Evolutionary conservation across 2,113 vertebrate species (phyloP).

Genomic region (Tinamus guttatus): DNA sequence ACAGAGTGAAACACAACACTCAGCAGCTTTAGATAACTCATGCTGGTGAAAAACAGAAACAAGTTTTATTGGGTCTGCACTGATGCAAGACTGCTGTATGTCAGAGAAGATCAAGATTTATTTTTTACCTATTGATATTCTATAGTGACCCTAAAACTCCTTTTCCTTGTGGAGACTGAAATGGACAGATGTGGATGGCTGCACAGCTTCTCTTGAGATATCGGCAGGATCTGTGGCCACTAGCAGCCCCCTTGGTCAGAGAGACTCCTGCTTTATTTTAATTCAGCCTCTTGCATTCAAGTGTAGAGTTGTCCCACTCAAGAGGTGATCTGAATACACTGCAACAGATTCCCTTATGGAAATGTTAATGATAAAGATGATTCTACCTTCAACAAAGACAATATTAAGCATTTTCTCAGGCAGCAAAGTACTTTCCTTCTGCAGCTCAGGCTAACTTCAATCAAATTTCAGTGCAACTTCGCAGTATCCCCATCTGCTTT

Average conservation of each 20-base stretch:
- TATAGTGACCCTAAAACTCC: not conserved
- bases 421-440: not conserved
- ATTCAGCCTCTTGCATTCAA: not conserved
- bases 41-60: not conserved
- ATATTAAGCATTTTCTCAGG: not conserved
- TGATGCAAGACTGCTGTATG: not conserved
- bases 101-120: fast-evolving
- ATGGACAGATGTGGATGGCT: not conserved
- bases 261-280: not conserved
- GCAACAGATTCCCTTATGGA: not conserved
- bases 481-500: not conserved
- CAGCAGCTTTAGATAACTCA: not conserved
- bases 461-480: not conserved
- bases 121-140: not conserved
- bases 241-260: not conserved
- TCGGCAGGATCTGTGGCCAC: not conserved
- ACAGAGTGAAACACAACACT: not conserved
- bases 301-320: not conserved
- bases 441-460: not conserved
- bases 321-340: not conserved
- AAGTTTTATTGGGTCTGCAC: not conserved
- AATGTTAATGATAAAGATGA: not conserved
- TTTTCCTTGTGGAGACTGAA: not conserved
- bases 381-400: not conserved
- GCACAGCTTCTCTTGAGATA: not conserved